phyloP scores from a whole-genome alignment of 2,888 invertebrate species.

The Monopis laevigella region DNA sequence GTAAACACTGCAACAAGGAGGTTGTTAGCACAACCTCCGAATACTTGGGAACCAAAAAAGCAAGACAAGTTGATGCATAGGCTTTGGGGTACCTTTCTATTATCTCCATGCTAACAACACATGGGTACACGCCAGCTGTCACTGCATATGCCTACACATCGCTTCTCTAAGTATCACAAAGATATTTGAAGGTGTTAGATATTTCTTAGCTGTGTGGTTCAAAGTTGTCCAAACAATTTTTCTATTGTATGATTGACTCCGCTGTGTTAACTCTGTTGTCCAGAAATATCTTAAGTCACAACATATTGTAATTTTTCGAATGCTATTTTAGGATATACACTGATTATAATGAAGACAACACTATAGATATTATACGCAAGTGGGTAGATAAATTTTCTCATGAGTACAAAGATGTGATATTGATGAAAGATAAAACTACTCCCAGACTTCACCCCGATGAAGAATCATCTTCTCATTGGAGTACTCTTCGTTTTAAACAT shows the following conservation, averaged over 20 bases:
- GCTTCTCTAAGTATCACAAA: too few relatives aligned
- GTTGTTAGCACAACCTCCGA: too few relatives aligned
- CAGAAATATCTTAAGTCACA: background rate
- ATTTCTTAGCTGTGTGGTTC: background rate
- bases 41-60: too few relatives aligned
- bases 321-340: conserved; percentile 75
- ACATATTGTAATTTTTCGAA: background rate
- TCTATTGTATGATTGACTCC: too few relatives aligned
- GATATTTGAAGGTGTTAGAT: background rate
- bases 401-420: conserved; percentile 77
- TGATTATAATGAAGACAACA: conserved; percentile 87
- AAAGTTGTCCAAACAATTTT: too few relatives aligned
- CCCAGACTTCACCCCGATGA: conserved; percentile 63
- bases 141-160: too few relatives aligned
- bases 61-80: too few relatives aligned
- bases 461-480: conserved; percentile 77
- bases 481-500: conserved; percentile 75
- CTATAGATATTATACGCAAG: conserved; percentile 73
- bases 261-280: background rate
- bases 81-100: too few relatives aligned
- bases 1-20: too few relatives aligned
- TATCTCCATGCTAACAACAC: too few relatives aligned
- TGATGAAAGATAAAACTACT: conserved; percentile 54
- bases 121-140: too few relatives aligned
- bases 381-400: conserved; percentile 74